phyloP scores from a whole-genome alignment of 2,888 invertebrate genomes.

The Drosophila aldrichi region DNA sequence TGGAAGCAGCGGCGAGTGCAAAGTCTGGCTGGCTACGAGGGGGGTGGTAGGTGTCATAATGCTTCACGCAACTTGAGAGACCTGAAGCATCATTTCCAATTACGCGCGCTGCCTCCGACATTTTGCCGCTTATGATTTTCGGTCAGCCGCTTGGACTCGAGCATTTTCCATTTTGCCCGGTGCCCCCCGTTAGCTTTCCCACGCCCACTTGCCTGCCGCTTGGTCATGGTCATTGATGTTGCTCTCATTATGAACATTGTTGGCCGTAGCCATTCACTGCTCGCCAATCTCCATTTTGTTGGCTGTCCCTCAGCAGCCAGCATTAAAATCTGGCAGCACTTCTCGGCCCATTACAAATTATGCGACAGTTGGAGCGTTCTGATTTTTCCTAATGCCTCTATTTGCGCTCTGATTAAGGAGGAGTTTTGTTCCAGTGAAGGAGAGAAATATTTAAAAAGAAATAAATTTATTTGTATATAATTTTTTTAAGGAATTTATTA shows the following conservation, averaged over 20 bases:
- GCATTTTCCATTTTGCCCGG: slow-evolving; percentile 9
- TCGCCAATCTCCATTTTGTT: slow-evolving; percentile 59
- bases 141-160: slow-evolving; percentile 41
- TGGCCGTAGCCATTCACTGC: slow-evolving; percentile 25
- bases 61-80: slow-evolving; percentile 68
- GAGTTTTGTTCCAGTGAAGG: not conserved
- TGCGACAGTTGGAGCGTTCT: slow-evolving; percentile 10
- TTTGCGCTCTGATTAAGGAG: not conserved
- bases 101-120: slow-evolving; percentile 53
- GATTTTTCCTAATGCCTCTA: slow-evolving; percentile 9
- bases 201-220: slow-evolving; percentile 12
- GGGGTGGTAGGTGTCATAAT: slow-evolving; percentile 46
- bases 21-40: not conserved
- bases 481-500: too few species aligned
- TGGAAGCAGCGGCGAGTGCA: not conserved
- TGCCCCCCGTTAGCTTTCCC: not conserved
- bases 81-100: slow-evolving; percentile 75
- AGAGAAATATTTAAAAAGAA: not conserved
- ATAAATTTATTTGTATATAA: not conserved
- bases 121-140: slow-evolving; percentile 68
- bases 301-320: slow-evolving; percentile 49
- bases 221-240: slow-evolving; percentile 56
- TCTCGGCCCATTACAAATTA: slow-evolving; percentile 40
- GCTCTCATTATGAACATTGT: slow-evolving; percentile 49
- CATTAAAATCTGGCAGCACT: slow-evolving; percentile 54